phyloP scores from a whole-genome alignment of 2,113 vertebrate species.

The Zapornia atra region DNA sequence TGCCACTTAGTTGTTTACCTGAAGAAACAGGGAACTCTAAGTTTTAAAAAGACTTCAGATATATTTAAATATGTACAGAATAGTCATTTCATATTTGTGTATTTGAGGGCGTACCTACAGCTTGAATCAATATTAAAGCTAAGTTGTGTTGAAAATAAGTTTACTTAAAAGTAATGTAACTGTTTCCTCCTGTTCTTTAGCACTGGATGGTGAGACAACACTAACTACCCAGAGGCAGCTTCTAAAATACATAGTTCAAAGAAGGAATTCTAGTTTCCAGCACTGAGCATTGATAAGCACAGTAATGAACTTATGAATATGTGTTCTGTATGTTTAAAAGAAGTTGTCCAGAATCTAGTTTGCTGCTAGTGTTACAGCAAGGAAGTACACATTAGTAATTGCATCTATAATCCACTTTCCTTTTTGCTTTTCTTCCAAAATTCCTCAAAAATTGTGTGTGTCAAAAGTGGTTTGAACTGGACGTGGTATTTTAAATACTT shows the following conservation, averaged over 20 bases:
- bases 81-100: neutral
- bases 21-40: neutral
- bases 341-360: neutral
- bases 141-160: neutral
- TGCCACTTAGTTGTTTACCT: neutral
- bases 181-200: neutral
- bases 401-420: conserved; percentile 2
- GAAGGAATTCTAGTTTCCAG: neutral
- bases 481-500: conserved; percentile 31
- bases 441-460: conserved; percentile 38
- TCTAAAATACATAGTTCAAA: neutral
- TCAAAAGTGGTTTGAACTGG: conserved; percentile 10
- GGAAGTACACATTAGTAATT: conserved; percentile 1
- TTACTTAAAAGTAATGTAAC: neutral
- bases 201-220: neutral
- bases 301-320: neutral
- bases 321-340: neutral
- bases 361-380: neutral
- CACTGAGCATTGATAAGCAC: neutral
- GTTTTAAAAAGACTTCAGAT: neutral
- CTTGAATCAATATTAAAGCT: neutral
- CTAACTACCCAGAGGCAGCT: neutral
- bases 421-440: conserved; percentile 38
- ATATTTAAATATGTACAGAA: neutral
- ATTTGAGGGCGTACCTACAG: neutral